phyloP scores from a whole-genome alignment of 1,140 invertebrate species.

The Rhopalosiphum maidis region DNA sequence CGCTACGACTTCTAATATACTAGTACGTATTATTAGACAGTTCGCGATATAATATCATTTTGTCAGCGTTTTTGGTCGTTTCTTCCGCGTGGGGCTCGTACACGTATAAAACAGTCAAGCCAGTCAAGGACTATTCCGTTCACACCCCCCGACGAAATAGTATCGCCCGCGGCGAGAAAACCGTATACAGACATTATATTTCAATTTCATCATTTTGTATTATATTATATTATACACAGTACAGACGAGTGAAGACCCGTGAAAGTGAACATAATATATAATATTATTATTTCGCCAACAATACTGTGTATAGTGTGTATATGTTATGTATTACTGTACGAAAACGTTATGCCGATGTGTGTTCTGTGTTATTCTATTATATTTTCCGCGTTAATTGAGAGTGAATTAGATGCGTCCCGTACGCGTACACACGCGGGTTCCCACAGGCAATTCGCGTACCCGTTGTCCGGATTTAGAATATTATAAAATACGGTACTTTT shows the following conservation, averaged over 20 bases:
- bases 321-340: neutral
- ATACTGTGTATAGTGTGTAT: neutral
- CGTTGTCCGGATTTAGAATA: neutral
- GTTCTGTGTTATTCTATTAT: constrained; percentile 1
- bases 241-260: neutral
- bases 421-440: neutral
- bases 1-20: neutral
- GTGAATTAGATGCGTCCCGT: neutral
- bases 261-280: constrained; percentile 12
- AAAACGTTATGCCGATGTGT: neutral
- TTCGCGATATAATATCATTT: neutral
- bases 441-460: neutral
- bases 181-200: neutral
- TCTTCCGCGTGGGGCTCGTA: constrained; percentile 13
- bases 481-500: neutral
- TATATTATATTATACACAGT: neutral
- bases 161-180: too few species aligned
- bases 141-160: neutral
- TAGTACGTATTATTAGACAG: neutral
- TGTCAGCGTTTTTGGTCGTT: neutral
- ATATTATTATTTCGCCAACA: neutral
- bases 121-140: neutral
- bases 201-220: neutral
- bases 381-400: neutral
- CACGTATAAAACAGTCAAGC: neutral